Evolutionary conservation across 2,888 invertebrate genomes (phyloP), one percentile per base, ranked within the genome.

Genomic region (Pollenia labialis): DNA sequence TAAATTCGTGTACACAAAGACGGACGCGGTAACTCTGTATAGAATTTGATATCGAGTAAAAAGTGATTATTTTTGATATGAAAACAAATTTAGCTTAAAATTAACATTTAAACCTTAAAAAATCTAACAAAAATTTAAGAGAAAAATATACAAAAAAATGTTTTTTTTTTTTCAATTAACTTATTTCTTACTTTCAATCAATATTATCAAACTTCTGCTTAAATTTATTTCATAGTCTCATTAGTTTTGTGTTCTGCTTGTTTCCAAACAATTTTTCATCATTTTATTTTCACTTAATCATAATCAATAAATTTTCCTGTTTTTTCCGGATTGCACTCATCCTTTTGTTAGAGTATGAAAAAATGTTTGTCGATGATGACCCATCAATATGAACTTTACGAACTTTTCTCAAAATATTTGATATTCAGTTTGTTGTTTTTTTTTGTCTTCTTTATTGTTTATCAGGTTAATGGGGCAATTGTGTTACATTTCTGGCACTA

Each of bases 401-500:
- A 58, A 68, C 48, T 58, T 68, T 68, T 66, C 18, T 46, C n/a
- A 7, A 50, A 58, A n/a, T 42, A 40, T 74, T 80, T 60, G 10
- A 32, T 14, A 32, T 54, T 2, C 46, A 74, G 12, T 71, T 83
- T 71, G 32, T 32, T 56, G n/a, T 56, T 56, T 14, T 62, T 62
- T 42, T 42, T 2, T 60, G 14, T n/a, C n/a, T n/a, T n/a, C 16
- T 77, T 76, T 76, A 66, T 81, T 71, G 11, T 52, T 75, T 85
- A 69, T 75, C 60, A 16, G 71, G 85, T 80, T 85, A 85, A 85
- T 80, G 62, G 85, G 77, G 40, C 81, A 85, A 77, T 68, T 81
- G 76, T 52, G 44, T 48, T 66, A 54, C 18, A 10, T 48, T 66
- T 8, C 23, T 32, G 32, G 32, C 6, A 6, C 32, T 32, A 32